Evolutionary conservation across 2,888 invertebrate genomes (phyloP), one percentile per base, ranked within the genome.

Genomic region (Sinohyriopsis cumingii): DNA sequence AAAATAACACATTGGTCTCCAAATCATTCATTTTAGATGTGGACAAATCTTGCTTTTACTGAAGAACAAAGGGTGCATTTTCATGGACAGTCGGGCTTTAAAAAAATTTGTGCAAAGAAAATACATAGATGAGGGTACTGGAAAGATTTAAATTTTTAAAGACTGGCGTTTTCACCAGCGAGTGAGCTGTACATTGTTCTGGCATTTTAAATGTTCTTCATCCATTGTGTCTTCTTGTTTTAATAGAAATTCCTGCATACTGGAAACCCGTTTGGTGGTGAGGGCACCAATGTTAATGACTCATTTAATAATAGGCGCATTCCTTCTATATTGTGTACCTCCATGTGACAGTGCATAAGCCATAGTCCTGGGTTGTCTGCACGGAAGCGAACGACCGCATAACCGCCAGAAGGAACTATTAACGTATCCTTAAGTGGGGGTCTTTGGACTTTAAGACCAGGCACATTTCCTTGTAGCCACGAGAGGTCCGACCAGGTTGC

Each of bases 311-410:
- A 55, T 69, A 88, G 69, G 4, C 82, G 83, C 88, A 88, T 88
- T 2, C 88, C 88, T 63, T 87, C 84, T 25, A 74, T 62, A 63
- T 72, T 75, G 67, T 88, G 88, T 20, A 84, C 65, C 55, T 85
- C 83, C 56, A 87, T 84, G 70, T 88, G 88, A 71, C 88, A 88
- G 68, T 88, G 87, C 75, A 87, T 76, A 56, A 84, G 74, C 88
- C 88, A 88, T n/a, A 82, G n/a, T 0, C 88, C 89, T 1, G 89
- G 89, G 63, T 88, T 89, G 63, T 86, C 78, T 9, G 87, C 85
- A 60, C 74, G 77, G 70, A 88, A 82, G 45, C 87, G 75, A n/a
- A 88, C 68, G 1, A 88, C 84, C n/a, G 81, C 87, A 69, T 88
- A 88, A 20, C 88, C 87, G 24, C 86, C 84, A n/a, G 82, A 82